phyloP scores from a whole-genome alignment of 2,113 vertebrate species.

The Mesembrinibis cayennensis region DNA sequence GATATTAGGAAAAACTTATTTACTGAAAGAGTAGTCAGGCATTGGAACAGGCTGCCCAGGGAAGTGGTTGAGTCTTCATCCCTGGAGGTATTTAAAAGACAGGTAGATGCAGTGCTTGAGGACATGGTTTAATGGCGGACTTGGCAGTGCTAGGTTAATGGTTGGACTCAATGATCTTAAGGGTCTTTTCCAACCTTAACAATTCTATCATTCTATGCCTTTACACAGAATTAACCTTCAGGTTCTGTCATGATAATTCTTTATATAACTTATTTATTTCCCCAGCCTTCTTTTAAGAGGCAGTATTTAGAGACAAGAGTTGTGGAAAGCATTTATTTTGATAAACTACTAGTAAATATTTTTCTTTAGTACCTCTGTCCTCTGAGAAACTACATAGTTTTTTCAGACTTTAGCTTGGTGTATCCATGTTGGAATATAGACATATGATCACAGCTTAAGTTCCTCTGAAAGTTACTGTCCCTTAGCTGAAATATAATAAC shows the following conservation, averaged over 20 bases:
- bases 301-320: background rate
- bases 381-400: background rate
- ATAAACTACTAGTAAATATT: background rate
- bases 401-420: background rate
- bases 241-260: background rate
- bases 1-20: too few species aligned
- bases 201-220: background rate
- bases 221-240: background rate
- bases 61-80: too few species aligned
- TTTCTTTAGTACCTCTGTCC: background rate
- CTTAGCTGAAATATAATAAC: background rate
- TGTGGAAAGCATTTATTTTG: background rate
- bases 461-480: background rate
- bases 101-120: too few species aligned
- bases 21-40: too few species aligned
- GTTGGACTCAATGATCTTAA: too few species aligned
- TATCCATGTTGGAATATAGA: background rate
- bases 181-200: too few species aligned
- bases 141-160: too few species aligned
- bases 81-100: too few species aligned
- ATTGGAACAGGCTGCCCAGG: too few species aligned
- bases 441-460: background rate
- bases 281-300: background rate
- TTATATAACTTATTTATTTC: background rate
- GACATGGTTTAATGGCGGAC: too few species aligned